Evolutionary conservation across 2,888 invertebrate species (phyloP), one percentile per base, ranked within the genome.

Genomic region (Epirrita christyi): DNA sequence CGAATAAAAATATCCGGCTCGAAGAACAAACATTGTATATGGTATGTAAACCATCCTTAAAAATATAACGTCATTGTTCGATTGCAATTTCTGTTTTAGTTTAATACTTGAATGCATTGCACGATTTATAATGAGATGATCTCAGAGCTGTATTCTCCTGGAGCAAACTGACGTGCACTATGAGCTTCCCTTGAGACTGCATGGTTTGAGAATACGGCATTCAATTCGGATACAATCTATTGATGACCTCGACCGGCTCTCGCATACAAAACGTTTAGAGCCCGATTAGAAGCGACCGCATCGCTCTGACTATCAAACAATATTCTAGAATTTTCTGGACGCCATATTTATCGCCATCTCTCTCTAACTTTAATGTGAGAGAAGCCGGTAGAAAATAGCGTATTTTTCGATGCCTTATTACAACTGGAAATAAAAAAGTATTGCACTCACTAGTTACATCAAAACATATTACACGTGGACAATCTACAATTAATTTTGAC

Each of bases 191-290:
- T 44, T 32, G 10, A 36, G 11, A 36, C 36, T 36, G 0, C 8
- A 47, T 32, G 43, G 27, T 15, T 38, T 28, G 27, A 11, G 43
- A 11, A 28, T 11, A 28, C 43, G 27, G 28, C 43, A 14, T 15
- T 41, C 21, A 4, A 11, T 14, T 38, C 8, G 32, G 38, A 52
- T 37, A 55, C 55, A 63, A 72, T 70, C 55, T 70, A 76, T 71
- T 72, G 79, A 73, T 66, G 55, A 67, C 71, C 73, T 73, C 70
- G 64, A 60, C 71, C 75, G 68, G 72, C 69, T 63, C 61, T 58
- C 63, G 57, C 64, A 62, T 68, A 63, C 64, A 58, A 48, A 55
- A 14, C 48, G 21, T 21, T 21, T 4, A 21, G 21, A 4, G 21
- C 21, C 21, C 21, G 21, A 21, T 32, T 44, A 10, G 5, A 8